phyloP scores from a whole-genome alignment of 2,113 vertebrate genomes.

The Pyrgilauda ruficollis region DNA sequence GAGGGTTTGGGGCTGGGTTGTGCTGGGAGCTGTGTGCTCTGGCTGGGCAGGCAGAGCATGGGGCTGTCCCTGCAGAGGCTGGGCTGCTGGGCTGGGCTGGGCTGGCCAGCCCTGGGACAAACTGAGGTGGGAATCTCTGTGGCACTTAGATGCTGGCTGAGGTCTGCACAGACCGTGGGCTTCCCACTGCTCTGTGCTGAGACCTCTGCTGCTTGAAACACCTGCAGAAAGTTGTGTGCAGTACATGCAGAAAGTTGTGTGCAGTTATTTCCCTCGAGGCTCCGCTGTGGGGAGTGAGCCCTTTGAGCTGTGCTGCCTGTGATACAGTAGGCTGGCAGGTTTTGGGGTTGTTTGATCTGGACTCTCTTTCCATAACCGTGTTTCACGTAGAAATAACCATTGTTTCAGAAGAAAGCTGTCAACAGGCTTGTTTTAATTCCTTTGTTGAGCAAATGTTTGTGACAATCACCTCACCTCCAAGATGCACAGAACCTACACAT shows the following conservation, averaged over 20 bases:
- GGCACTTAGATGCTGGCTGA: background rate
- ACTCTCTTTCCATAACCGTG: background rate
- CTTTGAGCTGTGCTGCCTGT: background rate
- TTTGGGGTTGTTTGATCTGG: background rate
- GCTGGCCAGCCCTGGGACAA: too few species aligned
- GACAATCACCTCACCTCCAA: background rate
- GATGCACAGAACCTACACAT: background rate
- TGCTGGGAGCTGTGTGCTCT: too few species aligned
- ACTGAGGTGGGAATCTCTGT: background rate
- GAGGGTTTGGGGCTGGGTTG: too few species aligned
- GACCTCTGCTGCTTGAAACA: background rate
- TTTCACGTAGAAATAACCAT: background rate
- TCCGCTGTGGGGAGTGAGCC: background rate
- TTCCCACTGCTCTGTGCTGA: background rate
- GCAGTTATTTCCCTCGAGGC: background rate
- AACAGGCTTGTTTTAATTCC: background rate
- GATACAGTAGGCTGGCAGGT: background rate
- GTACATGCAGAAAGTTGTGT: background rate
- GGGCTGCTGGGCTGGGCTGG: too few species aligned
- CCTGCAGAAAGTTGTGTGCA: background rate
- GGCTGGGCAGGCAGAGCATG: too few species aligned
- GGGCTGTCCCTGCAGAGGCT: too few species aligned
- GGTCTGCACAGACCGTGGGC: background rate
- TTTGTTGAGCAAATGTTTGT: background rate
- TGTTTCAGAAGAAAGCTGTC: background rate